These are phyloP conservation scores for Ginglymostoma cirratum DNA, from an alignment of 2,113 vertebrate species.

Conservation along the genomic window DNA sequence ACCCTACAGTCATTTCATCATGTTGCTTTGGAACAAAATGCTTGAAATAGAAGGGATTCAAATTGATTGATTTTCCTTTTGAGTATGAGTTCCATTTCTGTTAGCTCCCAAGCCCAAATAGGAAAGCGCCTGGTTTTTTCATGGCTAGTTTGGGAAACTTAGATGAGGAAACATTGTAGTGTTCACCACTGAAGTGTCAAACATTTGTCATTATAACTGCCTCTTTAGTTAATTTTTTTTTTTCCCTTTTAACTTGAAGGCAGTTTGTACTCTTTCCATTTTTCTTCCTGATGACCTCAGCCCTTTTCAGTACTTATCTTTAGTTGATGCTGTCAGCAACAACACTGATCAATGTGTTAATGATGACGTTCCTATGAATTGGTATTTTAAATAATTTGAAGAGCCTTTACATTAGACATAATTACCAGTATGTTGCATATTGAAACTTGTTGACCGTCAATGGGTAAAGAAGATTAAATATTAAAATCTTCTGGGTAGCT, in stretches of 20 bases:
- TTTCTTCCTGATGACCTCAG: neutral
- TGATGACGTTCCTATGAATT: neutral
- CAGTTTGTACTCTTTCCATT: neutral
- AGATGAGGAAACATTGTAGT: neutral
- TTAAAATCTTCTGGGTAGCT: neutral
- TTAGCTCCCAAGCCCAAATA: neutral
- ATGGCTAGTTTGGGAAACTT: neutral
- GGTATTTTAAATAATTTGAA: neutral
- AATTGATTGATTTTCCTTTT: neutral
- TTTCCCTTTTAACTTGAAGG: neutral
- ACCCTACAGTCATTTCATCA: neutral
- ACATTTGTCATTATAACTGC: neutral
- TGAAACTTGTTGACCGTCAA: neutral
- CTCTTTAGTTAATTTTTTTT: neutral
- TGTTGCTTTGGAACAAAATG: neutral
- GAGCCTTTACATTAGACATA: neutral
- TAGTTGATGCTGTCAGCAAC: neutral
- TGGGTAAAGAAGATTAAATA: neutral
- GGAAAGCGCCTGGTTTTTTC: neutral
- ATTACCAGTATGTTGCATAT: neutral
- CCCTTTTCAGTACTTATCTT: neutral
- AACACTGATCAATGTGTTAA: neutral
- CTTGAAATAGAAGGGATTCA: neutral
- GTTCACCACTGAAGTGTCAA: neutral
- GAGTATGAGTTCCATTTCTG: neutral